Conservation (phyloP, 2,888 invertebrate genomes). For the Parnassius glacialis region DNA sequence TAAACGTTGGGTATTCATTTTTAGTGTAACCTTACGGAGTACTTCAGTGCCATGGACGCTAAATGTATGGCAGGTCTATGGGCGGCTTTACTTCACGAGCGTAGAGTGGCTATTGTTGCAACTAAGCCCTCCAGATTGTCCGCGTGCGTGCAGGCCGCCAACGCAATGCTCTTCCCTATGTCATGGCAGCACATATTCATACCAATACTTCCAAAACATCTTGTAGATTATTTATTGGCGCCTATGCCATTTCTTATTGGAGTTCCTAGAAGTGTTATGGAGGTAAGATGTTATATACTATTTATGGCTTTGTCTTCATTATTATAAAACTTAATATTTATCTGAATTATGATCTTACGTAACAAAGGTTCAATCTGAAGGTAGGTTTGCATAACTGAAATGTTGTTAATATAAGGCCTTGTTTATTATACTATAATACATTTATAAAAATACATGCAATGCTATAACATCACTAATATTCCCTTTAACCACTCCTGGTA, state of each 20-base stretch:
- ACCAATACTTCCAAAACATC: constrained; percentile 93
- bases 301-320: not conserved
- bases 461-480: no score
- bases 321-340: no score
- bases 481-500: no score
- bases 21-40: constrained; percentile 97
- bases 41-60: constrained; percentile 97
- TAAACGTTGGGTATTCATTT: not conserved
- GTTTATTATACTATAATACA: no score
- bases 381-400: no score
- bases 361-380: no score
- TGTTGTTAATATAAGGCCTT: no score
- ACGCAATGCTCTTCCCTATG: constrained; percentile 97
- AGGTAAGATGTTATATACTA: constrained; percentile 70
- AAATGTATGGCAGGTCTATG: constrained; percentile 97
- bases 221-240: constrained; percentile 94
- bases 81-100: constrained; percentile 96
- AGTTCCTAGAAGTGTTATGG: constrained; percentile 91
- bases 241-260: constrained; percentile 99
- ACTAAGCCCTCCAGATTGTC: constrained; percentile 93
- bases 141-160: constrained; percentile 96
- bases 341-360: no score
- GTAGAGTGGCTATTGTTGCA: constrained; percentile 96
- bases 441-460: no score
- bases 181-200: constrained; percentile 99